These are phyloP conservation scores for Agriopis marginaria DNA, from an alignment of 2,888 invertebrate species.

Conservation along the genomic window DNA sequence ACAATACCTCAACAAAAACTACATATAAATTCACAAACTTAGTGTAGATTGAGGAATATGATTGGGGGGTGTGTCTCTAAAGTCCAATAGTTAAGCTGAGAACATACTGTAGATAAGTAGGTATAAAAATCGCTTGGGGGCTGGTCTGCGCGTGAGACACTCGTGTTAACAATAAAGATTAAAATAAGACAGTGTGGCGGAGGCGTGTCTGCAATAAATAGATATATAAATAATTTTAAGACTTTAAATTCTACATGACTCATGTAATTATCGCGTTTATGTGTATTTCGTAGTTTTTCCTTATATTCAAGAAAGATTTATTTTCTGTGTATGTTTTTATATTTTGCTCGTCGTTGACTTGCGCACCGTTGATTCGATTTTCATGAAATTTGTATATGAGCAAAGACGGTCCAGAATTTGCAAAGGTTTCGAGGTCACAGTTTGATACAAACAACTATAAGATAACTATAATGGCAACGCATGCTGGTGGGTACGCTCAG, in stretches of 20 bases:
- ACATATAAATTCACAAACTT: no score
- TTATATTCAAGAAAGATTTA: background rate
- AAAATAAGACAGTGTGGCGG: background rate
- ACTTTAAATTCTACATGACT: background rate
- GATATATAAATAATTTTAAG: background rate
- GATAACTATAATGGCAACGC: no score
- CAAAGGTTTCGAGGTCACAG: no score
- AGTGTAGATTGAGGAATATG: background rate
- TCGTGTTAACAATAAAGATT: slow-evolving; percentile 16
- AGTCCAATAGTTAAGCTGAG: background rate
- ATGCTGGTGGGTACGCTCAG: no score
- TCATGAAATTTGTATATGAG: no score
- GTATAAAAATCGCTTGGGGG: background rate
- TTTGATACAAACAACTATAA: no score
- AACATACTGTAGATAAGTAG: slow-evolving; percentile 1
- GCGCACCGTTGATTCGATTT: no score
- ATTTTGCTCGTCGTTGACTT: no score
- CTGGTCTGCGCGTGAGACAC: slow-evolving; percentile 15
- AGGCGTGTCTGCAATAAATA: slow-evolving; percentile 19
- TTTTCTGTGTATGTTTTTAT: no score
- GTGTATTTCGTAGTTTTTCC: background rate
- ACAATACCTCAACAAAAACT: no score
- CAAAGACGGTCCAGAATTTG: no score
- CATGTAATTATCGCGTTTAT: background rate
- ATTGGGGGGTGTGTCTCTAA: slow-evolving; percentile 14